These are phyloP conservation scores for Corynorhinus townsendii DNA, from an alignment of 2,113 vertebrate species.

Conservation along the genomic window DNA sequence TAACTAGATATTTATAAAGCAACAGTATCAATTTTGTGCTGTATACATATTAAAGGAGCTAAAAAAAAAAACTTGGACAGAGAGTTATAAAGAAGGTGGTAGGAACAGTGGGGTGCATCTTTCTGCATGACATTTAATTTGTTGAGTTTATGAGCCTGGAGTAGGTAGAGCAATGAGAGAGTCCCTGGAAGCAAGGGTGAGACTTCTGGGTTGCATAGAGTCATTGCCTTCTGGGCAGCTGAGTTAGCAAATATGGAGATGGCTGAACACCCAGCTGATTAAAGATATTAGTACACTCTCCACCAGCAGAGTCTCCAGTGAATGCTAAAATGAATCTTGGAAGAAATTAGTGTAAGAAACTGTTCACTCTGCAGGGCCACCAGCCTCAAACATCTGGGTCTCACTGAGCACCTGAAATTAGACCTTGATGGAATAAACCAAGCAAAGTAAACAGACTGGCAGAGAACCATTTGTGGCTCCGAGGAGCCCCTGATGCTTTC, in stretches of 20 bases:
- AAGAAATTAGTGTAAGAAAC: not conserved
- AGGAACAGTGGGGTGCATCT: accelerated
- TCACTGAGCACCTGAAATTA: conserved; percentile 59
- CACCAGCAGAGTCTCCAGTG: not conserved
- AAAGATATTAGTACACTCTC: not conserved
- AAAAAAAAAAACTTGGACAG: not conserved
- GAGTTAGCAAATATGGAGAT: not conserved
- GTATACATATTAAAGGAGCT: not conserved
- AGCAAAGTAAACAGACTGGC: conserved; percentile 57
- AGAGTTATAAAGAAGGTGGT: not conserved
- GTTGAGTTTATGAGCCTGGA: not conserved
- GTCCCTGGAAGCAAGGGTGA: not conserved
- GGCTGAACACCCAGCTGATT: not conserved
- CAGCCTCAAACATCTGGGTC: conserved; percentile 5
- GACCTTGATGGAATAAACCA: conserved; percentile 57
- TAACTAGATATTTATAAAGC: not conserved
- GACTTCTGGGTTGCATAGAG: accelerated
- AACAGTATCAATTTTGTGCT: not conserved
- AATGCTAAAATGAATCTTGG: not conserved
- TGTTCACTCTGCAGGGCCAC: conserved; percentile 4
- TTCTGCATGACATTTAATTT: not conserved
- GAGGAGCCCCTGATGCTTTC: not conserved
- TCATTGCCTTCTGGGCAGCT: accelerated
- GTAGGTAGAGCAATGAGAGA: not conserved
- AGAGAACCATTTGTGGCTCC: not conserved